phyloP scores from a whole-genome alignment of 2,888 invertebrate species.

The Pycnomerus fuliginosus region DNA sequence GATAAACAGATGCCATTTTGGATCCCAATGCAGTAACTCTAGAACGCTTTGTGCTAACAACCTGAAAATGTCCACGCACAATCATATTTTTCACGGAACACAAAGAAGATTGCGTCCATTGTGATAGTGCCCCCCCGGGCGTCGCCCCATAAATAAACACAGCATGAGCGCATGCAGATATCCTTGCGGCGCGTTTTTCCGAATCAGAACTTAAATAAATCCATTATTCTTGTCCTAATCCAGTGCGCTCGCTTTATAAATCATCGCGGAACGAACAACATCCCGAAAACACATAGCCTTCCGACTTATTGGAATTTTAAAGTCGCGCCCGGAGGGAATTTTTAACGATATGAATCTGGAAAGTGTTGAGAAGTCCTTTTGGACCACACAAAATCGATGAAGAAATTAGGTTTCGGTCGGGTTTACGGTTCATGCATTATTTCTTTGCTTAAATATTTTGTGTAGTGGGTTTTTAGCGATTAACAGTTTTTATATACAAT shows the following conservation, averaged over 20 bases:
- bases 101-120: too few species aligned
- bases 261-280: constrained; percentile 34
- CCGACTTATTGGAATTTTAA: constrained; percentile 29
- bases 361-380: constrained; percentile 2
- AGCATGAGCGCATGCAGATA: constrained; percentile 41
- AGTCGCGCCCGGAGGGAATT: constrained; percentile 15
- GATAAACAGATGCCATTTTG: too few species aligned
- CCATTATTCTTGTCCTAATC: constrained; percentile 42
- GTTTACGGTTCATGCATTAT: too few species aligned
- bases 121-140: constrained; percentile 6
- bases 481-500: constrained; percentile 9
- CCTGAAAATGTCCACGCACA: too few species aligned
- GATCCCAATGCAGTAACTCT: too few species aligned
- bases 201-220: constrained; percentile 39
- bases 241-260: constrained; percentile 37
- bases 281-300: constrained; percentile 32
- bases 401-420: too few species aligned
- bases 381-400: too few species aligned
- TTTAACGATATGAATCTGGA: constrained; percentile 10
- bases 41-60: too few species aligned
- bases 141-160: constrained; percentile 39
- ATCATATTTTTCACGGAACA: too few species aligned
- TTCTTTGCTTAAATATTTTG: background rate
- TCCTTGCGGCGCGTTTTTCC: constrained; percentile 39
- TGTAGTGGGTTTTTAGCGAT: constrained; percentile 1